Base-by-base conservation (phyloP, 2,797 vertebrate genomes). In the Sebastiscus albofasciatus region DNA sequence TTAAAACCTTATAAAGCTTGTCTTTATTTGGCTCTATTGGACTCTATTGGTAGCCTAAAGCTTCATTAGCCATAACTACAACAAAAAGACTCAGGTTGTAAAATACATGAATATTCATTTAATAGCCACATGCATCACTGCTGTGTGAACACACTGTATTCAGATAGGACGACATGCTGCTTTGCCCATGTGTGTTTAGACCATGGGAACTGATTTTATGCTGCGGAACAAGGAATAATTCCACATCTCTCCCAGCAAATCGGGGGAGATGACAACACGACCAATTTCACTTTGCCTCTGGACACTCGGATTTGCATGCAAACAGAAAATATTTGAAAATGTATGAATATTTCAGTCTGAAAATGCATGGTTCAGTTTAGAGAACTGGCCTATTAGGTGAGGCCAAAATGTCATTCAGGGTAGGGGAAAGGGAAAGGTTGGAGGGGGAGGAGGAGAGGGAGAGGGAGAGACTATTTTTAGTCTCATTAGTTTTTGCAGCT, bases 251-350 rank as follows among this genome's bases (percentile, higher is more conserved):
- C 34, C 42, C 59, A 78, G 78, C 68, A 87, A 85, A 85, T 82
- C 46, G 18, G 64, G 1, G n/a, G 42, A 77, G 71, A 88, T 79
- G 60, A 87, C 80, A 89, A 68, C 77, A 70, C 33, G 80, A 80
- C 68, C 83, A 87, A 84, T 90, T 83, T 81, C 72, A 72, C 76
- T 80, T 61, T 64, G 86, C 83, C 70, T 73, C 64, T 84, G 77
- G 86, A 74, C 70, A 70, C 60, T 74, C 2, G 8, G 62, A 89
- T 90, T 88, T 82, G 65, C 79, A 86, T 74, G 76, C 65, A 86
- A 77, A 83, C 34, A 73, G n/a, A 71, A 24, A 76, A 77, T 46
- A 46, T 72, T 81, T 81, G 55, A 77, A 87, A 80, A 83, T 74
- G 11, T 52, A 29, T 64, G 34, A 73, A 80, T 75, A 39, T 67